These are phyloP conservation scores for Acanthosepion lycidas DNA, from an alignment of 2,888 invertebrate genomes.

Conservation along the genomic window DNA sequence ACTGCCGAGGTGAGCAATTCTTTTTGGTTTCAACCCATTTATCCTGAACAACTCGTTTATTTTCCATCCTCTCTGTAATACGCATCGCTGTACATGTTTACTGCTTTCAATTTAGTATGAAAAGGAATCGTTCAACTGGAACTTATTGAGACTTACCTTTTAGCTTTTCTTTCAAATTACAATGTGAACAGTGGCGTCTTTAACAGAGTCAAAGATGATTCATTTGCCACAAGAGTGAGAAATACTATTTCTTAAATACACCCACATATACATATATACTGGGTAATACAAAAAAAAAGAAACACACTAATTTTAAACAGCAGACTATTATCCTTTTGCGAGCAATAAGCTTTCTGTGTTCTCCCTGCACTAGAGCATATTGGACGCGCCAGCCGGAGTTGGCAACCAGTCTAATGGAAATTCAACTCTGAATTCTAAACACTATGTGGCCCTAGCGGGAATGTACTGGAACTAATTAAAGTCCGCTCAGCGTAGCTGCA, in stretches of 20 bases:
- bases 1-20: not conserved
- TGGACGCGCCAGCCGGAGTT: too few relatives aligned
- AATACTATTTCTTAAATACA: not conserved
- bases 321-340: too few relatives aligned
- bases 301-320: too few relatives aligned
- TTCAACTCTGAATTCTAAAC: too few relatives aligned
- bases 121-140: not conserved
- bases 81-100: slow-evolving; percentile 33
- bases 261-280: not conserved
- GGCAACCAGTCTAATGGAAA: too few relatives aligned
- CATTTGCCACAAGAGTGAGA: not conserved
- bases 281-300: not conserved
- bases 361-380: too few relatives aligned
- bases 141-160: not conserved
- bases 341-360: too few relatives aligned
- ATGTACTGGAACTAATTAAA: too few relatives aligned
- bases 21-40: not conserved
- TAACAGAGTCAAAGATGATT: not conserved
- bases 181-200: not conserved
- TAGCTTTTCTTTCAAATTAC: not conserved
- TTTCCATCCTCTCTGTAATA: not conserved
- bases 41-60: not conserved
- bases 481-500: too few relatives aligned
- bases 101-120: not conserved
- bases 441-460: too few relatives aligned